Percentiles rank a stretch among this genome's conserved stretches.
phyloP scores from a whole-genome alignment of 2,113 vertebrate genomes.

The Melanerpes formicivorus region DNA sequence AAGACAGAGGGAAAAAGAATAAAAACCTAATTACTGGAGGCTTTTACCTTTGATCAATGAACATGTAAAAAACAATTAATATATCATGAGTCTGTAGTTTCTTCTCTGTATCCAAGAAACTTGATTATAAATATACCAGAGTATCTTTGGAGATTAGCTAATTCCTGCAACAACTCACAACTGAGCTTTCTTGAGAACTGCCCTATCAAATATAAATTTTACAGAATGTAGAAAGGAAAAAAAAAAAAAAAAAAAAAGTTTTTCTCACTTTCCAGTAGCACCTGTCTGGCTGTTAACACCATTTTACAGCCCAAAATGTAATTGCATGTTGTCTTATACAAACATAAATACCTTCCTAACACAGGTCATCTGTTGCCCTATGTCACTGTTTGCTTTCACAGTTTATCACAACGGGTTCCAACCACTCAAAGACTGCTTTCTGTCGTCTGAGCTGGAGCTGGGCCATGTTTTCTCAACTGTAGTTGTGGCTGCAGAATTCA shows the following conservation, averaged over 20 bases:
- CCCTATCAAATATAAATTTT: conserved; percentile 21
- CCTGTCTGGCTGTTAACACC: conserved; percentile 48
- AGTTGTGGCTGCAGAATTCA: not conserved
- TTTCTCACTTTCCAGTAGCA: conserved; percentile 53
- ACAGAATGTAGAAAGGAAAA: not conserved
- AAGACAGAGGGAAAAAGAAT: not conserved
- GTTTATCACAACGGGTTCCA: conserved; percentile 39
- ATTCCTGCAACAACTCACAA: not conserved
- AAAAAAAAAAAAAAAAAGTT: not conserved
- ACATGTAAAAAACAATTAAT: not conserved
- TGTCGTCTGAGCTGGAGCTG: not conserved
- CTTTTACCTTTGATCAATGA: not conserved
- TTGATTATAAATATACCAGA: not conserved
- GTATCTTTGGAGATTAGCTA: not conserved
- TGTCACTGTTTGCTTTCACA: conserved; percentile 62
- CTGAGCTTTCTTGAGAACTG: not conserved
- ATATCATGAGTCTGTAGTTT: not conserved
- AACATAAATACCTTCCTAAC: conserved; percentile 55
- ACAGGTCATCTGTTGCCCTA: conserved; percentile 21
- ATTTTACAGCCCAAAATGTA: conserved; percentile 44
- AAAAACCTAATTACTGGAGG: not conserved
- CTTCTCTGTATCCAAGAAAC: not conserved
- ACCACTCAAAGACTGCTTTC: conserved; percentile 42
- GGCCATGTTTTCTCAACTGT: conserved; percentile 21
- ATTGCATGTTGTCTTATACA: conserved; percentile 14